These are phyloP conservation scores for Echinops telfairi DNA, from an alignment of 2,113 vertebrate species.

Conservation along the genomic window DNA sequence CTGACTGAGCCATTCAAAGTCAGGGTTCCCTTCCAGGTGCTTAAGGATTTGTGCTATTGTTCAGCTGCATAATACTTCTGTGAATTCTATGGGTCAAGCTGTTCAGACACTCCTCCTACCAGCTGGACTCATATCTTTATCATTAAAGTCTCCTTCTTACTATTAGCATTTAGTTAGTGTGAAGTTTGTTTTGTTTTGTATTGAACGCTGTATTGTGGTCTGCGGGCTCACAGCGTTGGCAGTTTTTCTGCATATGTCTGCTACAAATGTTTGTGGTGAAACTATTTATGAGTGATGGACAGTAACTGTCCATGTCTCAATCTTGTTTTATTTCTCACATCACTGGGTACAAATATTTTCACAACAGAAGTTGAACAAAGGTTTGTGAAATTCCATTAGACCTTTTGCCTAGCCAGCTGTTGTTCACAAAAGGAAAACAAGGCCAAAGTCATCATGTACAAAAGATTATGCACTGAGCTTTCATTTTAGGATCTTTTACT, in stretches of 20 bases:
- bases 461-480: slow-evolving; percentile 38
- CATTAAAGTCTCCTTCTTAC: background rate
- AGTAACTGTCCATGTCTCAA: background rate
- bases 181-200: slow-evolving; percentile 15
- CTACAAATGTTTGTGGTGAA: background rate
- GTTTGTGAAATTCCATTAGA: slow-evolving; percentile 24
- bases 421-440: slow-evolving; percentile 51
- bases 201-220: background rate
- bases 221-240: background rate
- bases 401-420: background rate
- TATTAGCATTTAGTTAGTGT: slow-evolving; percentile 33
- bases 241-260: slow-evolving; percentile 26
- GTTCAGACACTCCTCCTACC: background rate
- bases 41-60: slow-evolving; percentile 34
- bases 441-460: slow-evolving; percentile 27
- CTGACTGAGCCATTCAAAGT: slow-evolving; percentile 30
- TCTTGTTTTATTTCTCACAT: background rate
- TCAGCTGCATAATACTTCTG: background rate
- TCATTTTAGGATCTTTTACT: slow-evolving; percentile 11
- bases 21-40: background rate
- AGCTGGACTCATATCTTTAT: background rate
- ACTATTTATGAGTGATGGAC: background rate
- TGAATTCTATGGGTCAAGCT: background rate
- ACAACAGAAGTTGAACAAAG: background rate
- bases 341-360: background rate